Percentiles rank a stretch among this genome's conserved stretches.
Evolutionary conservation across 92 coral and sea anemone species (phyloP).

Genomic region (Zoanthus solanderi): DNA sequence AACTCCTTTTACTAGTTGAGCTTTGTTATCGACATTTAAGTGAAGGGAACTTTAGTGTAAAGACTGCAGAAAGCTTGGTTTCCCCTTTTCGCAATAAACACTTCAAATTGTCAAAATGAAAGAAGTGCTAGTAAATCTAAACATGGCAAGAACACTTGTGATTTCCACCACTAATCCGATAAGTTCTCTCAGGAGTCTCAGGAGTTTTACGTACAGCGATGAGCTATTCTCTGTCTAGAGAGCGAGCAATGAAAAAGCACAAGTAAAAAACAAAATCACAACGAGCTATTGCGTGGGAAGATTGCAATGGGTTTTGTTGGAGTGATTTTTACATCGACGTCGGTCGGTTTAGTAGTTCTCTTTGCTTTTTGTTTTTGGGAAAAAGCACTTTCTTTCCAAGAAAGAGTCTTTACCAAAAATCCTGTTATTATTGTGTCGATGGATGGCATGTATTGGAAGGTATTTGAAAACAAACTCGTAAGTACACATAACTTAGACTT

Average conservation of each 20-base stretch:
- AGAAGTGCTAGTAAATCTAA: background rate
- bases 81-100: background rate
- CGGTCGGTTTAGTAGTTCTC: background rate
- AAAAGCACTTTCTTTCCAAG: background rate
- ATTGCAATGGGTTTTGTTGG: constrained; percentile 3
- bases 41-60: background rate
- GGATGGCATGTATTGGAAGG: constrained; percentile 36
- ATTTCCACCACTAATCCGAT: background rate
- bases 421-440: constrained; percentile 47
- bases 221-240: too few relatives aligned
- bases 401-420: background rate
- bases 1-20: background rate
- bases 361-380: background rate
- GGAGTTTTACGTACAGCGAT: constrained; percentile 13
- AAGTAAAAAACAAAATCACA: background rate
- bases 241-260: background rate
- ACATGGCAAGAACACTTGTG: background rate
- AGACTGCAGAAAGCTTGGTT: background rate
- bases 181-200: background rate
- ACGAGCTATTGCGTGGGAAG: background rate
- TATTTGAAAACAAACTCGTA: background rate
- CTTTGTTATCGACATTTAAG: background rate
- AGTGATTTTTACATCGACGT: background rate
- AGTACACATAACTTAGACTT: constrained; percentile 43
- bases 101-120: background rate